These are phyloP conservation scores for Cantharis lateralis DNA, from an alignment of 2,888 invertebrate species.

Conservation along the genomic window DNA sequence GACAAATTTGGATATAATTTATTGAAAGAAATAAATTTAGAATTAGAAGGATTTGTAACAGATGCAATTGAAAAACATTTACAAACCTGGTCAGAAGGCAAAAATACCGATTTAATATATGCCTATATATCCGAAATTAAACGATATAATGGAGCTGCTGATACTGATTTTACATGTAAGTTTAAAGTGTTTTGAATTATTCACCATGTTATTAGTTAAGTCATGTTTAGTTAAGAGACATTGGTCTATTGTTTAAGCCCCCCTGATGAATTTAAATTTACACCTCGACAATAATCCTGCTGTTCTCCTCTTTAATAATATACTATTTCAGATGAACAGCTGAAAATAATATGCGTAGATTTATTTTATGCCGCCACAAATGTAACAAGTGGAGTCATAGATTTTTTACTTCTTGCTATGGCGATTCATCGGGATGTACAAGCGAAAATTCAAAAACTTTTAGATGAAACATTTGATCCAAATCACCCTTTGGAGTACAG, in stretches of 20 bases:
- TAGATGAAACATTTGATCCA: slow-evolving; percentile 55
- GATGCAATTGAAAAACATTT: slow-evolving; percentile 64
- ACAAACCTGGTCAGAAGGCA: slow-evolving; percentile 54
- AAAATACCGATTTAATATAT: slow-evolving; percentile 65
- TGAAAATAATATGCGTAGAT: slow-evolving; percentile 68
- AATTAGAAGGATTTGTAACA: slow-evolving; percentile 61
- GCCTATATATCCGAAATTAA: slow-evolving; percentile 67
- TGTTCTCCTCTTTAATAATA: too few species aligned
- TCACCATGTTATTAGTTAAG: too few species aligned
- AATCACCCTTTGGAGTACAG: slow-evolving; percentile 55
- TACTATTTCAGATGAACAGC: slow-evolving; percentile 60
- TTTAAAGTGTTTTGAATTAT: too few species aligned
- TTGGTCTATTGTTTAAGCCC: too few species aligned
- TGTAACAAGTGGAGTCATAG: slow-evolving; percentile 67
- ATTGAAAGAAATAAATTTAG: slow-evolving; percentile 60
- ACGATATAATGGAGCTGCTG: slow-evolving; percentile 40
- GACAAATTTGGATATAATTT: slow-evolving; percentile 65
- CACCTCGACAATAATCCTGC: too few species aligned
- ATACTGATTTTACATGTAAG: slow-evolving; percentile 56
- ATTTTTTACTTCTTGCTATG: slow-evolving; percentile 65
- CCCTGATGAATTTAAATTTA: too few species aligned
- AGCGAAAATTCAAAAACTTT: slow-evolving; percentile 59
- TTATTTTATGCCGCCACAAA: slow-evolving; percentile 70
- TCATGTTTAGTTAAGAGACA: too few species aligned
- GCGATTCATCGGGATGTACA: slow-evolving; percentile 64